These are phyloP conservation scores for Procambarus virginalis DNA, from an alignment of 1,140 invertebrate genomes.

Conservation along the genomic window DNA sequence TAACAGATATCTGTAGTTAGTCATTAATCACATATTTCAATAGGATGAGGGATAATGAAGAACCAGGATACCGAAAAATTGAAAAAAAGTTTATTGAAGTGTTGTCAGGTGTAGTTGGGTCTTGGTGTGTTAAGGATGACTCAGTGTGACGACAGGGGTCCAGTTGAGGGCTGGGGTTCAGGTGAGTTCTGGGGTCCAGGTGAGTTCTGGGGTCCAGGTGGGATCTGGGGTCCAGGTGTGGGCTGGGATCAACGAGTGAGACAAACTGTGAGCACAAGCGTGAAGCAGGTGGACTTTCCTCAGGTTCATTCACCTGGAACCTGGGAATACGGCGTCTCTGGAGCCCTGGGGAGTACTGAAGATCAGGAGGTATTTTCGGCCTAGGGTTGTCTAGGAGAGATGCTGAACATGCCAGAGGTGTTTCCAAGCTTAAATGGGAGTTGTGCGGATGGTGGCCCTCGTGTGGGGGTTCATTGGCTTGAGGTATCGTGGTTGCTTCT, in stretches of 20 bases:
- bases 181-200: not conserved
- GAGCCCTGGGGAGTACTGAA: too few relatives aligned
- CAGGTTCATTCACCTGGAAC: too few relatives aligned
- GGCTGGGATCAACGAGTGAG: not conserved
- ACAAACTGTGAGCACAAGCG: not conserved
- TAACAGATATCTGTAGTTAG: too few relatives aligned
- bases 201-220: not conserved
- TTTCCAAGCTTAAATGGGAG: too few relatives aligned
- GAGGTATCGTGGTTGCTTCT: too few relatives aligned
- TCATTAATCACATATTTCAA: too few relatives aligned
- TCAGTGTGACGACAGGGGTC: not conserved
- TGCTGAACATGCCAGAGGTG: too few relatives aligned
- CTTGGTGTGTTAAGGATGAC: not conserved
- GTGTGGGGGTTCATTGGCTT: too few relatives aligned
- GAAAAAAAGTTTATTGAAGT: slow-evolving; percentile 4
- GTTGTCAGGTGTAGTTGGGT: not conserved
- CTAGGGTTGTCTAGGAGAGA: too few relatives aligned
- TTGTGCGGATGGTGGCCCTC: too few relatives aligned
- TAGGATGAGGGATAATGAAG: not conserved
- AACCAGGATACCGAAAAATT: not conserved
- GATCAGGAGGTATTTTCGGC: too few relatives aligned
- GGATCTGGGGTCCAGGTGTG: not conserved
- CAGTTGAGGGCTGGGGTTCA: not conserved
- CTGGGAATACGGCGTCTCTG: not conserved
- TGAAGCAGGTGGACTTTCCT: not conserved